phyloP scores from a whole-genome alignment of 2,113 vertebrate species.

The Lipophrys pholis region DNA sequence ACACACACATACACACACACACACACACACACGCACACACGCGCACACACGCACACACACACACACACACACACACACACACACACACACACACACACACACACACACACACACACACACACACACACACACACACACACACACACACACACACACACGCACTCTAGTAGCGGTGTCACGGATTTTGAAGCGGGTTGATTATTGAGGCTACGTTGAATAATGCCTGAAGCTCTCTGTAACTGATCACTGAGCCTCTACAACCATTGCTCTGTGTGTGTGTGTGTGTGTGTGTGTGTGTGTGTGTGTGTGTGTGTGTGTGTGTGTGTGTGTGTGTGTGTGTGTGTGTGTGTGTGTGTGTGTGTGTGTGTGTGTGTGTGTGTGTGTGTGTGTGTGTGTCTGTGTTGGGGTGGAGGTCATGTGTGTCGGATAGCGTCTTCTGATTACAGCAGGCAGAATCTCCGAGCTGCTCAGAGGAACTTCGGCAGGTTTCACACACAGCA shows the following conservation, averaged over 20 bases:
- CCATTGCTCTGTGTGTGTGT: slow-evolving; percentile 35
- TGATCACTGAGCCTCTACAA: slow-evolving; percentile 50
- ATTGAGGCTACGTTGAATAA: slow-evolving; percentile 63
- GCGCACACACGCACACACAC: not conserved
- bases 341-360: too few species aligned
- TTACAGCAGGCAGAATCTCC: too few species aligned
- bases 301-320: too few species aligned
- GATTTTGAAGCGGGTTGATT: slow-evolving; percentile 53
- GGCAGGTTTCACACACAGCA: not conserved
- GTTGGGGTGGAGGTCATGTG: slow-evolving; percentile 2
- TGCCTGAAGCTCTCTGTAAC: slow-evolving; percentile 47
- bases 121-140: too few species aligned
- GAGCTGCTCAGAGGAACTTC: slow-evolving; percentile 14
- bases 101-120: too few species aligned
- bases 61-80: too few species aligned
- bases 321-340: too few species aligned
- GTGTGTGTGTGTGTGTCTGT: too few species aligned
- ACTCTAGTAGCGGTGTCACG: slow-evolving; percentile 8
- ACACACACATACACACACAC: too few species aligned
- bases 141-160: slow-evolving; percentile 7
- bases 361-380: too few species aligned
- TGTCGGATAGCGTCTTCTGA: slow-evolving; percentile 37
- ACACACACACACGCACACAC: not conserved
- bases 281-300: slow-evolving; percentile 29
- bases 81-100: too few species aligned